These are phyloP conservation scores for Prunella strophiata DNA, from an alignment of 2,797 vertebrate species.

Conservation along the genomic window DNA sequence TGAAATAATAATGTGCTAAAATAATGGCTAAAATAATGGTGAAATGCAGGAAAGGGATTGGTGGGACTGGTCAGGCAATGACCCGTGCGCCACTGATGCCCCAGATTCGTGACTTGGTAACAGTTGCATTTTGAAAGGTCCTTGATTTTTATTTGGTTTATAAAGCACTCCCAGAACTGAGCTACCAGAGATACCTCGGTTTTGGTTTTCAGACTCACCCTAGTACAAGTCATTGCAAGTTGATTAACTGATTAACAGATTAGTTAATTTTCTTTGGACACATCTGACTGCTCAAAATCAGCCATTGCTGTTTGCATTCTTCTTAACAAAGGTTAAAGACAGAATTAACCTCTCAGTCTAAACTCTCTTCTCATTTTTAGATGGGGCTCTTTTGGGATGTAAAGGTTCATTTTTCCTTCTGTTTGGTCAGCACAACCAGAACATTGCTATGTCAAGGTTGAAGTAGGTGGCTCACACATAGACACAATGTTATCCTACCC, in stretches of 20 bases:
- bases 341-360: neutral
- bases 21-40: neutral
- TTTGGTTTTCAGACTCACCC: neutral
- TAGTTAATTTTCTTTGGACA: neutral
- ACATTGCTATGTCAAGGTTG: neutral
- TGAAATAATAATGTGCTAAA: neutral
- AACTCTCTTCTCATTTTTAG: neutral
- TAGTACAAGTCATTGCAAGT: neutral
- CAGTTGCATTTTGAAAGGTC: neutral
- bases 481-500: neutral
- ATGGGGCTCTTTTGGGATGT: neutral
- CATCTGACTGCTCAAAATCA: neutral
- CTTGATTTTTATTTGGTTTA: neutral
- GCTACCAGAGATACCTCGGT: neutral
- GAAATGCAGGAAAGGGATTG: neutral
- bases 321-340: neutral
- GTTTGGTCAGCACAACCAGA: neutral
- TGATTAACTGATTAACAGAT: neutral
- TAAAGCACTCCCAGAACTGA: neutral
- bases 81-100: accelerated
- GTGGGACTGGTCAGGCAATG: neutral
- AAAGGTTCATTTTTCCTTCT: neutral
- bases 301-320: neutral
- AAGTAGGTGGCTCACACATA: neutral
- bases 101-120: neutral